Evolutionary conservation across 2,797 vertebrate species (phyloP), one percentile per base, ranked within the genome.

Genomic region (Chelon auratus): DNA sequence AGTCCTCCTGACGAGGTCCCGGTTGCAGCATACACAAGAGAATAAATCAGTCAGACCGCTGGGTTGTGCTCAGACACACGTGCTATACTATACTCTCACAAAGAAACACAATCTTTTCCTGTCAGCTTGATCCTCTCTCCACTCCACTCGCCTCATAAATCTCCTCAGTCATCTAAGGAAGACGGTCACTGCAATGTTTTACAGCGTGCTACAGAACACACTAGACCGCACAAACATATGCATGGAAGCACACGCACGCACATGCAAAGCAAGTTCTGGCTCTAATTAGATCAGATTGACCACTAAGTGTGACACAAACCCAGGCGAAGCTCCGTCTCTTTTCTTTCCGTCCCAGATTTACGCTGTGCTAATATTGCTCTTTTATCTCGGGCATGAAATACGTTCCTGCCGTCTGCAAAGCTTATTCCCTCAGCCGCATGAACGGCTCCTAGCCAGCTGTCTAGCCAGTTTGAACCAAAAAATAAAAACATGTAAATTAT

Each of bases 141-240:
- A 72, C 73, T 62, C 14, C 51, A 42, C 33, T 60, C 56, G 70
- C 59, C 74, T 72, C 62, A 72, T 86, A 79, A 82, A 81, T 85
- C 68, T 79, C 42, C 43, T 2, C 7, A 65, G 48, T 3, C 37
- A 74, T 77, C 72, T 47, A 36, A 77, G 61, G 17, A 61, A 58
- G 62, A 72, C 30, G 47, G 77, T 79, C 74, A 42, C 63, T 18
- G 68, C 39, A 14, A 10, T n/a, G 7, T 68, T 77, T 75, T 78
- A 77, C 71, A 70, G 33, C 12, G 58, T 73, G 75, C 50, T 26
- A 72, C 11, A 40, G 65, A 62, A 36, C 43, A 40, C 26, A 57
- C 45, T 3, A 11, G 0, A 37, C 53, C 47, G 55, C 63, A 39
- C 5, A 48, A 58, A 45, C 62, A 71, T 60, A 58, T 14, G 3